A percentile compares a stretch with the other conserved stretches of the same genome.
phyloP scores from a whole-genome alignment of 2,888 invertebrate species.

The Octonoba sinensis region DNA sequence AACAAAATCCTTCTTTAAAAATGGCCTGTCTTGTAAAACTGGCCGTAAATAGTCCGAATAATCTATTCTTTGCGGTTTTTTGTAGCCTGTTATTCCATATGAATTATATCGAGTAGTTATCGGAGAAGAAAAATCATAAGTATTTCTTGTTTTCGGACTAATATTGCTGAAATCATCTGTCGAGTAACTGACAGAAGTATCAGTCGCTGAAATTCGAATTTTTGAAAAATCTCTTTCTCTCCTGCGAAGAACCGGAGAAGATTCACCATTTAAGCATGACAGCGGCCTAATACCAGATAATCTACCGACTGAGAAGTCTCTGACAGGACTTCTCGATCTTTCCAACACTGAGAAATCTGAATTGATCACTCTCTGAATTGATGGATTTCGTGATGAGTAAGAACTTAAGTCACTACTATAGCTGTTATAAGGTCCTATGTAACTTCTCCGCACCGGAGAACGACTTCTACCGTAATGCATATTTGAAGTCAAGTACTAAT shows the following conservation, averaged over 20 bases:
- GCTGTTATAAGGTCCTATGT: slow-evolving; percentile 19
- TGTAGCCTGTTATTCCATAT: slow-evolving; percentile 12
- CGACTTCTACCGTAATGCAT: slow-evolving; percentile 50
- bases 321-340: slow-evolving; percentile 38
- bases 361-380: slow-evolving; percentile 41
- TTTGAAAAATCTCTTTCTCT: slow-evolving; percentile 11
- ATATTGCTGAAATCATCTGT: slow-evolving; percentile 8
- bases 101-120: slow-evolving; percentile 14
- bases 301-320: slow-evolving; percentile 17
- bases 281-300: slow-evolving; percentile 11
- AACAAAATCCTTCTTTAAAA: slow-evolving; percentile 23
- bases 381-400: slow-evolving; percentile 35
- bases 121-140: slow-evolving; percentile 35
- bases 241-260: slow-evolving; percentile 34
- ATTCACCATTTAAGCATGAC: slow-evolving; percentile 4
- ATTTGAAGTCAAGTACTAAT: background rate
- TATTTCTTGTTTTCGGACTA: slow-evolving; percentile 20
- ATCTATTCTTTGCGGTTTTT: slow-evolving; percentile 38
- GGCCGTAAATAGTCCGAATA: slow-evolving; percentile 47
- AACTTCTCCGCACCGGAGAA: slow-evolving; percentile 21
- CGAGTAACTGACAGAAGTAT: slow-evolving; percentile 20
- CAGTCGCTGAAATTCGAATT: background rate
- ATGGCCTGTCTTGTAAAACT: slow-evolving; percentile 23
- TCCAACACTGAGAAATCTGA: slow-evolving; percentile 32
- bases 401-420: slow-evolving; percentile 32